Base-by-base conservation (phyloP, 2,797 vertebrate genomes). In the Crossoptilon crossoptilon region DNA sequence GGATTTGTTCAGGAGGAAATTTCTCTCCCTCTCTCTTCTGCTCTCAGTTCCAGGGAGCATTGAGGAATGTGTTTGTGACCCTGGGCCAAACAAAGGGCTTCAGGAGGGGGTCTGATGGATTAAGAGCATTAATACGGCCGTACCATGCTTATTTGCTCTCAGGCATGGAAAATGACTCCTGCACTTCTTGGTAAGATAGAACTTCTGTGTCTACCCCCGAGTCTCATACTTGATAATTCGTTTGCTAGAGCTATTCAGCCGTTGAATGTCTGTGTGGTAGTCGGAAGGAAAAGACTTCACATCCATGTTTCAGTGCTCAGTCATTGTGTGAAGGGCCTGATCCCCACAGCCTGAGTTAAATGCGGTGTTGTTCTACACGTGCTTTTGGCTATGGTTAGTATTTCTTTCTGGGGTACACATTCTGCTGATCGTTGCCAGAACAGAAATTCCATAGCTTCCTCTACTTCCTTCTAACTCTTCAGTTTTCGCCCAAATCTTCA, bases 101-200 rank as follows among this genome's bases (percentile, higher is more conserved):
- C 78, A 70, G 81, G 17, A 79, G 2, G 39, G 62, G 24, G 15
- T 14, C 49, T 44, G 9, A 21, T 41, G 63, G 29, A 46, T 69
- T 35, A 63, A 19, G 56, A 62, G n/a, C 35, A 48, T 31, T 55
- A 33, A 11, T 13, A 14, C 10, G 49, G 22, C 26, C 13, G 2
- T 22, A 11, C 4, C 31, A 31, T 5, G 44, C 41, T 9, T 66
- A 1, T 58, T 55, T 49, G 48, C 68, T 58, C 41, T 90, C 33
- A 22, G 0, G 1, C 27, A 6, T 11, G 22, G 35, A 33, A 73
- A 60, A 5, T 15, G 17, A 1, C 31, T 68, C 68, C 62, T 26
- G 14, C 0, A 0, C 5, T 3, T 13, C 23, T 37, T 44, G 26
- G 7, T 73, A 12, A 46, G 18, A 7, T 0, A 1, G 31, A 88